Conservation (phyloP, 1,140 invertebrate species). For the Drosophila kanapiae region DNA sequence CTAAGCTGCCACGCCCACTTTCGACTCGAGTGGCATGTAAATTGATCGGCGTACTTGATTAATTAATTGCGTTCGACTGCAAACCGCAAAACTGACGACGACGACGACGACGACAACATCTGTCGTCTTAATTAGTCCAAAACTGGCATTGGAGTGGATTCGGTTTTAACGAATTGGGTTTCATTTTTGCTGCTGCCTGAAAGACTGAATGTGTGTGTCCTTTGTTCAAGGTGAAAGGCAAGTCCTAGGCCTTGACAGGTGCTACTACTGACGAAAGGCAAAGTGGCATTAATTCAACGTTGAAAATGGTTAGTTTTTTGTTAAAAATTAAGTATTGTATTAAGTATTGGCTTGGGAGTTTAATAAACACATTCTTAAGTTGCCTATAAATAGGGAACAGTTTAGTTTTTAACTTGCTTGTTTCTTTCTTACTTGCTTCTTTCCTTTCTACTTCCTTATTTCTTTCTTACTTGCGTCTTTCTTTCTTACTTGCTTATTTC, state of each 20-base stretch:
- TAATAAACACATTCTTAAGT: neutral
- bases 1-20: conserved; percentile 45
- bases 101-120: conserved; percentile 37
- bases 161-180: conserved; percentile 9
- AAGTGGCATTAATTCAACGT: neutral
- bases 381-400: neutral
- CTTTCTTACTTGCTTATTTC: too few relatives aligned
- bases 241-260: neutral
- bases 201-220: too few relatives aligned
- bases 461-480: neutral
- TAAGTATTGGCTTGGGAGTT: neutral
- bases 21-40: conserved; percentile 42
- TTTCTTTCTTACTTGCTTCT: neutral
- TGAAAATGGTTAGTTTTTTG: neutral
- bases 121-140: conserved; percentile 52
- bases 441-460: neutral
- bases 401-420: neutral
- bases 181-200: neutral
- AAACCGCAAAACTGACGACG: conserved; percentile 41
- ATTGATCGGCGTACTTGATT: conserved; percentile 61
- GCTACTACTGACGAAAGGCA: neutral
- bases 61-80: conserved; percentile 56
- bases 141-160: conserved; percentile 15
- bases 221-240: conserved; percentile 38
- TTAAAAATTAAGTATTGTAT: neutral